Evolutionary conservation across 2,113 vertebrate genomes (phyloP).

Genomic region (Pteronura brasiliensis): DNA sequence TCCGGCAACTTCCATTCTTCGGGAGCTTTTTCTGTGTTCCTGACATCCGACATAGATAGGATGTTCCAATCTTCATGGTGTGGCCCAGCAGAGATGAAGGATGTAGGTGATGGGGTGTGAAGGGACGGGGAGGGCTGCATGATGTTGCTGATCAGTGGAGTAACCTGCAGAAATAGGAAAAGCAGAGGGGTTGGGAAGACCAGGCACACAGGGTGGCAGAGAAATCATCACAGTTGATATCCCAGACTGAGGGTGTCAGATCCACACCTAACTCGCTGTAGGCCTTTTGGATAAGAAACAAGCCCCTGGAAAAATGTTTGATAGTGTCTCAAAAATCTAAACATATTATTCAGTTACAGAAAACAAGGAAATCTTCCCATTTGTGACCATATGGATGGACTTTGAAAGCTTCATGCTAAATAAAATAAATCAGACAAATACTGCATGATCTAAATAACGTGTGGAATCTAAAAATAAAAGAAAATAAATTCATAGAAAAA

Average conservation of each 20-base stretch:
- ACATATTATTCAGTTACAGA: not conserved
- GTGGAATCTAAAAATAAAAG: not conserved
- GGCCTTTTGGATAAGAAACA: not conserved
- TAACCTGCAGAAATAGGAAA: not conserved
- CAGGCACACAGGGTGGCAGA: rapidly evolving
- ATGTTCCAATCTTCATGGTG: rapidly evolving
- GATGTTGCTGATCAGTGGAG: not conserved
- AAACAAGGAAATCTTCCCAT: not conserved
- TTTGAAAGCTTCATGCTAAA: not conserved
- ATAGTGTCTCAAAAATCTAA: not conserved
- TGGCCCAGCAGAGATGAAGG: not conserved
- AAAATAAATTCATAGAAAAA: not conserved
- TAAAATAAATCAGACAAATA: not conserved
- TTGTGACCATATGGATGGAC: not conserved
- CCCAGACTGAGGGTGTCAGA: not conserved
- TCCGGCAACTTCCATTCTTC: not conserved
- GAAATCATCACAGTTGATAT: too few relatives aligned
- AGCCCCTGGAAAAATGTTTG: not conserved
- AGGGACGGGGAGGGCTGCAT: too few relatives aligned
- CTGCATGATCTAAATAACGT: not conserved
- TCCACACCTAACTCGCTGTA: rapidly evolving
- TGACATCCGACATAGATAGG: not conserved
- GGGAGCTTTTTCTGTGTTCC: not conserved
- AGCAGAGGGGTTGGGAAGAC: not conserved
- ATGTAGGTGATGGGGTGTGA: not conserved